Evolutionary conservation across 2,888 invertebrate genomes (phyloP), one percentile per base, ranked within the genome.

Genomic region (Ommatoiulus sabulosus): DNA sequence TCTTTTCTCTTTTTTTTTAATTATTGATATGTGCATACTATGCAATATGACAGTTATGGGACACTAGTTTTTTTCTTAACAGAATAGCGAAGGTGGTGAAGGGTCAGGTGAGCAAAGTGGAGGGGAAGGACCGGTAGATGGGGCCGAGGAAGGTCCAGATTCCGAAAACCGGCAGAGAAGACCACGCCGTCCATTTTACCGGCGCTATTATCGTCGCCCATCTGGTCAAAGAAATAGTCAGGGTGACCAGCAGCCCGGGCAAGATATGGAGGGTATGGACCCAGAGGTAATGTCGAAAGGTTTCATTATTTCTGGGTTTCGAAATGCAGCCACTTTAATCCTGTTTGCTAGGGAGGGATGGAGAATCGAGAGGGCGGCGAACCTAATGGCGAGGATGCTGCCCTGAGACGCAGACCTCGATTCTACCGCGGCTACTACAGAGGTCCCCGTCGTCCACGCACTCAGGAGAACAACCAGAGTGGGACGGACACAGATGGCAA

Each of bases 81-180:
- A 89, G 88, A 89, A 89, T 46, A 89, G 89, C 44, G 90, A 89
- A 87, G 90, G 90, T 72, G 90, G 90, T 44, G 90, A 90, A 52
- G 90, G 89, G 72, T 89, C 89, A 20, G 90, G 90, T 48, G 90
- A 90, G 72, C 90, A 90, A 44, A 90, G 90, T n/a, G 91, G 91
- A 46, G 90, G 90, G 72, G 90, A 90, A 84, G 90, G 90, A 35
- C 90, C 90, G 48, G 89, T 88, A 44, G 90, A 90, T 86, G 84
- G 20, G 10, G 3, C n/a, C n/a, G 87, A 89, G 17, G 87, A 48
- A 4, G 87, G 91, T 20, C 89, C 88, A 43, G 89, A 89, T 44
- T 84, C 86, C 20, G 85, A 89, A 5, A 85, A 72, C 48, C 63
- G 86, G 43, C 63, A 80, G 8, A 85, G 89, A 35, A 88, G 89